phyloP scores from a whole-genome alignment of 2,888 invertebrate species.

The Drosophila pegasa region DNA sequence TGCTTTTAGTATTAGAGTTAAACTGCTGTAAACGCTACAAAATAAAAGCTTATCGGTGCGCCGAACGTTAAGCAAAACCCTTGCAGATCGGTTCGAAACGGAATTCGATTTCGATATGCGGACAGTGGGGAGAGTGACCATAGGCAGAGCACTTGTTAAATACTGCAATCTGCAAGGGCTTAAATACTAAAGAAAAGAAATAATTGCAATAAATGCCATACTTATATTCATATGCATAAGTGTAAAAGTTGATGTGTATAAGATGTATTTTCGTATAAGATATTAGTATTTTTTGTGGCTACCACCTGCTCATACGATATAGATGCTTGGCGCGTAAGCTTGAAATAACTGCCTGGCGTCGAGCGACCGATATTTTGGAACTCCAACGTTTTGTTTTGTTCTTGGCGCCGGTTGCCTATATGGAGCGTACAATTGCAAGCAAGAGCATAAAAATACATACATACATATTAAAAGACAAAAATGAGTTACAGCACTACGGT shows the following conservation, averaged over 20 bases:
- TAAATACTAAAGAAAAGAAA: slow-evolving; percentile 10
- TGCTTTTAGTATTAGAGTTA: slow-evolving; percentile 56
- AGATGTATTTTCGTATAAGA: slow-evolving; percentile 2
- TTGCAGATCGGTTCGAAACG: slow-evolving; percentile 5
- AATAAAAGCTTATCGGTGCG: slow-evolving; percentile 17
- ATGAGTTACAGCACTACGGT: slow-evolving; percentile 44
- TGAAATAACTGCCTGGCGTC: slow-evolving; percentile 97
- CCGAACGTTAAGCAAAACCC: slow-evolving; percentile 14
- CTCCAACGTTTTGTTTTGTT: slow-evolving; percentile 91
- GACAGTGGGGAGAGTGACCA: slow-evolving; percentile 1
- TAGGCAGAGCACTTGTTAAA: not conserved
- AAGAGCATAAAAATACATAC: slow-evolving; percentile 60
- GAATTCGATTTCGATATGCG: not conserved
- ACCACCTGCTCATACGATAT: slow-evolving; percentile 95
- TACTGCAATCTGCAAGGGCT: slow-evolving; percentile 10
- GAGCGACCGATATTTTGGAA: slow-evolving; percentile 92
- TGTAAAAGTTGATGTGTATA: slow-evolving; percentile 7
- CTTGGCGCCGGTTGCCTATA: slow-evolving; percentile 91
- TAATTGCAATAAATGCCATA: slow-evolving; percentile 2
- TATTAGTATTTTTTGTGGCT: slow-evolving; percentile 60
- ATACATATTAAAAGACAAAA: slow-evolving; percentile 60
- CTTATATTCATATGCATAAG: slow-evolving; percentile 5
- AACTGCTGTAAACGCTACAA: slow-evolving; percentile 23
- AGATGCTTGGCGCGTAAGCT: slow-evolving; percentile 97
- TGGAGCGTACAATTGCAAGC: slow-evolving; percentile 66